These are phyloP conservation scores for Coleophora deauratella DNA, from an alignment of 2,888 invertebrate genomes.

Conservation along the genomic window DNA sequence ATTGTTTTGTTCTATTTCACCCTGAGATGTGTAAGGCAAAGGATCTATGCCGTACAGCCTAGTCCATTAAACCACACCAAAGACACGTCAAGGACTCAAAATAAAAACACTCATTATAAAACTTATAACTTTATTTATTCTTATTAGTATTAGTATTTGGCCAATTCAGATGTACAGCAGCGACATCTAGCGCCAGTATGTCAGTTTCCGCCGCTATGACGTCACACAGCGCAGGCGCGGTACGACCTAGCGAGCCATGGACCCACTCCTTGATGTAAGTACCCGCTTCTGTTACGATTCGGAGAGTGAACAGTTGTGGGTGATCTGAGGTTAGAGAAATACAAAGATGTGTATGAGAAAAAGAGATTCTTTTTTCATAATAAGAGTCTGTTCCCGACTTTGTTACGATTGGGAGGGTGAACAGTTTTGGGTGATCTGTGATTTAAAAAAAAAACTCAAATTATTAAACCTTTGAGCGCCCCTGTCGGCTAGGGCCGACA, in stretches of 20 bases:
- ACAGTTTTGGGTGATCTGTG: conserved; percentile 61
- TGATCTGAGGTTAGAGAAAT: conserved; percentile 35
- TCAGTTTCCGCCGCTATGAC: conserved; percentile 83
- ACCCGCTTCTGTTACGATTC: conserved; percentile 89
- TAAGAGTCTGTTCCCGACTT: conserved; percentile 97
- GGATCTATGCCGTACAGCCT: too few species aligned
- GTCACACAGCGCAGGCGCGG: conserved; percentile 82
- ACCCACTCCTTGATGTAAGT: conserved; percentile 98
- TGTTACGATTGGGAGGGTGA: conserved; percentile 81
- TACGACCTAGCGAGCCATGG: conserved; percentile 95
- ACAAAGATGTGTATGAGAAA: background rate
- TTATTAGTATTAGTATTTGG: conserved; percentile 59
- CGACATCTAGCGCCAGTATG: conserved; percentile 94
- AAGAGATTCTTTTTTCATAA: too few species aligned
- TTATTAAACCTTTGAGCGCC: too few species aligned
- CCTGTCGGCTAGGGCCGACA: too few species aligned
- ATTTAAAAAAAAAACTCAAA: too few species aligned
- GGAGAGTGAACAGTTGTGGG: conserved; percentile 75
- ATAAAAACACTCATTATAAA: too few species aligned
- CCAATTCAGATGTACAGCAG: conserved; percentile 83
- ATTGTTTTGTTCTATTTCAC: too few species aligned
- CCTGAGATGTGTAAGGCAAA: too few species aligned
- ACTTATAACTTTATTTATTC: too few species aligned
- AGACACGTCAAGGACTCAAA: too few species aligned
- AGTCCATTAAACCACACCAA: too few species aligned